Evolutionary conservation across 2,113 vertebrate genomes (phyloP), one percentile per base, ranked within the genome.

Genomic region (Thunnus maccoyii): DNA sequence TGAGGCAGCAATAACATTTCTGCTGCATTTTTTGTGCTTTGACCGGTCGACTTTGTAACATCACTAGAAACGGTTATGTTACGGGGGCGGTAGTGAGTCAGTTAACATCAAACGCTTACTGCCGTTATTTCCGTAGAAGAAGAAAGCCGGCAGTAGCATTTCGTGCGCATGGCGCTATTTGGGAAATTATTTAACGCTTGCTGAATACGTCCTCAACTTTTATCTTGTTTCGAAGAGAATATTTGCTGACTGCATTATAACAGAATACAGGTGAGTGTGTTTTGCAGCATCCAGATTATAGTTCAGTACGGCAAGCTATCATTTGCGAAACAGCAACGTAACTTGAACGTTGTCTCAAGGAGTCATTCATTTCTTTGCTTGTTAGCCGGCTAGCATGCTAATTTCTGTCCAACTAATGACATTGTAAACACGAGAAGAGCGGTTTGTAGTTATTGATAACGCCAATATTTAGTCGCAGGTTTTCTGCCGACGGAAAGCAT

Each of bases 131-230:
- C 5, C n/a, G 0, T 10, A 65, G 87, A 90, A 84, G 75, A 90
- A 90, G 82, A 91, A 82, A 69, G 2, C 56, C 85, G 83, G 89
- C 84, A 72, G 67, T 20, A 27, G 22, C 32, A 0, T 60, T 36
- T 25, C 15, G 1, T 65, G 51, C 88, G 93, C 93, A 94, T 94
- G 93, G 91, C 86, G 88, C 41, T 80, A 22, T 62, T 85, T 86
- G 56, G 46, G 54, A 77, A 72, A 75, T 70, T 68, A 62, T 85
- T 76, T 67, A 17, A 80, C 9, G 36, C 8, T 27, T 0, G 66
- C 5, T 80, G 27, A 78, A 64, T 4, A 78, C 4, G 56, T 5
- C 18, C 4, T 3, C 0, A 18, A 50, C 27, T 68, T 74, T 68
- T 36, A 15, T 16, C 12, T 47, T 11, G 4, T 50, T 66, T 20